A percentile compares a stretch with the other conserved stretches of the same genome.
phyloP scores from a whole-genome alignment of 2,113 vertebrate genomes.

The Megaceryle maxima region DNA sequence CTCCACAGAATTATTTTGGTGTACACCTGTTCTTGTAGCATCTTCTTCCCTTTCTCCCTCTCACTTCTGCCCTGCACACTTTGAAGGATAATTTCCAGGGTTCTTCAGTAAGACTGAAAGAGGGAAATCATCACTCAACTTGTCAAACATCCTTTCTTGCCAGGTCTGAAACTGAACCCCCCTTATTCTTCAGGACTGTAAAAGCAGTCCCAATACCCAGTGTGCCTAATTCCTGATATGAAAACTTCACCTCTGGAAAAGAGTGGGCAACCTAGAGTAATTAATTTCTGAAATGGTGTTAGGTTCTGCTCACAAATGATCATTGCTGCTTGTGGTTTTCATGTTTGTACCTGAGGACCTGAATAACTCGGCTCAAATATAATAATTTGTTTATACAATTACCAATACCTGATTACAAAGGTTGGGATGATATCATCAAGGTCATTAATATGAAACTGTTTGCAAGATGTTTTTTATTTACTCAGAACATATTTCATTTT shows the following conservation, averaged over 20 bases:
- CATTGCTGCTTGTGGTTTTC: not conserved
- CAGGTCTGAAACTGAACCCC: not conserved
- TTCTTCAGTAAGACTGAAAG: not conserved
- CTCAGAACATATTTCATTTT: not conserved
- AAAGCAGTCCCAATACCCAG: not conserved
- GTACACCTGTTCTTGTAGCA: not conserved
- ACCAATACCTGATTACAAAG: not conserved
- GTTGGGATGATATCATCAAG: not conserved
- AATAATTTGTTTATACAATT: not conserved
- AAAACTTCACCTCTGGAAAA: not conserved
- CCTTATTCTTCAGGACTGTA: not conserved
- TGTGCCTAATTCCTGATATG: not conserved
- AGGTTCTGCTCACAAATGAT: not conserved
- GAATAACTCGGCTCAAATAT: not conserved
- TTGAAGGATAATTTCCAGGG: not conserved
- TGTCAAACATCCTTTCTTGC: not conserved
- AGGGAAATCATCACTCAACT: not conserved
- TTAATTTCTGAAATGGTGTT: not conserved
- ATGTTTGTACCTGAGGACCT: not conserved
- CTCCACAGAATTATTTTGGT: not conserved
- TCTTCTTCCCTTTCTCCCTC: not conserved
- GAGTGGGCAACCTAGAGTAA: not conserved
- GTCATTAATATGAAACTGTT: not conserved
- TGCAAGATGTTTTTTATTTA: not conserved
- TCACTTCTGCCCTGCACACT: not conserved